Conservation (phyloP, 2,888 invertebrate species). For the Eremobia ochroleuca region DNA sequence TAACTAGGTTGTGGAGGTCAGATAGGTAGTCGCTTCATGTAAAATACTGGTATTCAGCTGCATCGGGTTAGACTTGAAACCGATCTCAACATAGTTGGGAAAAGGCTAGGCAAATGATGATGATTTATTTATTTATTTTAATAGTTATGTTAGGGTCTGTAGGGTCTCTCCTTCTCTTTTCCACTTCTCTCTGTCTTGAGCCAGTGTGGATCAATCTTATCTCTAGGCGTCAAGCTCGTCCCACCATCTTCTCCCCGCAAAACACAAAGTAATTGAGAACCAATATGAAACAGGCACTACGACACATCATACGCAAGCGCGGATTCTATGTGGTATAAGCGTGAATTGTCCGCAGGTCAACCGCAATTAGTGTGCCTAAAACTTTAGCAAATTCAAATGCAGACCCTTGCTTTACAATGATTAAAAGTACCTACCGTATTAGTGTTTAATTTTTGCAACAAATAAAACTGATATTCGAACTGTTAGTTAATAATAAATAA, state of each 20-base stretch:
- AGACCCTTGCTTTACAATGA: neutral
- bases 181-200: neutral
- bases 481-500: no score
- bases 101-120: no score
- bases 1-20: no score
- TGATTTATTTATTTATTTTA: no score
- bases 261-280: neutral
- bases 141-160: no score
- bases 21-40: no score
- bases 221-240: neutral
- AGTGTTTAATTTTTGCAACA: neutral
- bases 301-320: neutral
- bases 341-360: neutral
- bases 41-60: no score
- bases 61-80: no score
- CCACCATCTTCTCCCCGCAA: neutral
- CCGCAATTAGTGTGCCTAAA: slow-evolving; percentile 3
- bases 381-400: neutral
- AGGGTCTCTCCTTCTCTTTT: neutral
- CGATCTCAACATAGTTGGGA: no score
- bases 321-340: neutral
- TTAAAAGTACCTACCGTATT: neutral
- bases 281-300: neutral
- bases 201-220: neutral
- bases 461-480: neutral